Base-by-base conservation (phyloP, 53 echinoderm and acorn worm species). In the Mesocentrotus franciscanus region DNA sequence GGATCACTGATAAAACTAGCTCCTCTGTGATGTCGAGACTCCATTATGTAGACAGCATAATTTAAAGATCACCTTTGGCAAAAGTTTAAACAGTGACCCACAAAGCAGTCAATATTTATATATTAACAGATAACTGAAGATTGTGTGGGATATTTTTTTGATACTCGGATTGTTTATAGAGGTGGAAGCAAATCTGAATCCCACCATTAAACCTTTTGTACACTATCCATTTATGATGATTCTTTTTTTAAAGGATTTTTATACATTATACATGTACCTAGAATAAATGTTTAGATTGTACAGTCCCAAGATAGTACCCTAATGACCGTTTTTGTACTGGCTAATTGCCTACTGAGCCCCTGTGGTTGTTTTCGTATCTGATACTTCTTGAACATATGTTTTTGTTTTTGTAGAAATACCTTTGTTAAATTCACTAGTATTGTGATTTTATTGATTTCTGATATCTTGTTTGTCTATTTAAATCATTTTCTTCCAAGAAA, bases 401-500 rank as follows among this genome's bases (percentile, higher is more conserved):
- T 0, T 78, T 57, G 24, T 56, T 85, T 56, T 57, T 85, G 81
- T 16, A 27, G 57, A 3, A 56, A 56, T 57, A 27, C 58, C 26
- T 85, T 79, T 42, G 8, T 36, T 20, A 81, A 27, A 87, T 57
- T 58, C 87, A 87, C 58, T 57, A 14, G 87, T 57, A 87, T 57
- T 87, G 58, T 87, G 87, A 87, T 87, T 87, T 87, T 14, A 24
- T 62, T 91, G 91, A 91, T 90, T 66, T 74, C 56, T 92, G 15
- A 68, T 74, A 56, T 75, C 29, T 56, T 92, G 70, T 92, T 56
- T 92, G 57, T 75, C 92, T 92, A 72, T 92, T 92, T 92, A 74
- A 92, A 92, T 92, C 75, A 92, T 72, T 92, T 92, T 74, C 75
- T 92, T 74, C 92, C 76, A 92, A 92, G 34, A 92, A 92, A 92